Base-by-base conservation (phyloP, 2,888 invertebrate genomes). In the Amphiduros pacificus region DNA sequence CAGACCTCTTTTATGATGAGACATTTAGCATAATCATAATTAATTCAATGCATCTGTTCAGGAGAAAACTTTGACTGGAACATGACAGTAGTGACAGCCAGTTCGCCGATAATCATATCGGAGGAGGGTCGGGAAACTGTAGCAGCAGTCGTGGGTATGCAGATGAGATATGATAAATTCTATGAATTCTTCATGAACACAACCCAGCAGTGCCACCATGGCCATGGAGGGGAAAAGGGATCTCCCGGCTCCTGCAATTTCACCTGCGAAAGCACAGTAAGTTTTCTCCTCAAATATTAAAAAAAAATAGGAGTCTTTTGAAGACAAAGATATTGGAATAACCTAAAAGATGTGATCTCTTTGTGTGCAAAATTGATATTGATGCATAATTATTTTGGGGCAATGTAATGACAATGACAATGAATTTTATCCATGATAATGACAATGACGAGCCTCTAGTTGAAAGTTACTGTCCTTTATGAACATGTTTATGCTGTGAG, bases 61-160 rank as follows among this genome's bases (percentile, higher is more conserved):
- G 52, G 58, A 41, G 40, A 20, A 27, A 53, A 53, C 14, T 59
- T 28, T 40, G 59, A 24, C 29, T 57, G 28, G 62, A 65, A 63
- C 29, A 59, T 59, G 24, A 67, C 69, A 2, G 59, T 72, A 62
- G 69, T 74, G 1, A 75, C 75, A 24, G 71, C 67, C 2, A 73
- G 72, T 53, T 70, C 71, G 2, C 74, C 74, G 2, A 65, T 74
- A 28, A 65, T 73, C 28, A 32, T 69, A 26, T 28, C 59, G 31
- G 59, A 62, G 9, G 48, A 57, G 14, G 61, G 58, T 1, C 61
- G 65, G 26, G 69, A 68, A 20, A 65, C 68, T 0, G 72, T 75
- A 3, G 71, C 73, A 5, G 75, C 73, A 1, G 77, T 77, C 2
- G 70, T 74, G 0, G 78, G 77, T 0, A 68, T 74, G 48, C 74